Conservation (phyloP, 2,113 vertebrate species). For the pig (Sus scrofa) region DNA sequence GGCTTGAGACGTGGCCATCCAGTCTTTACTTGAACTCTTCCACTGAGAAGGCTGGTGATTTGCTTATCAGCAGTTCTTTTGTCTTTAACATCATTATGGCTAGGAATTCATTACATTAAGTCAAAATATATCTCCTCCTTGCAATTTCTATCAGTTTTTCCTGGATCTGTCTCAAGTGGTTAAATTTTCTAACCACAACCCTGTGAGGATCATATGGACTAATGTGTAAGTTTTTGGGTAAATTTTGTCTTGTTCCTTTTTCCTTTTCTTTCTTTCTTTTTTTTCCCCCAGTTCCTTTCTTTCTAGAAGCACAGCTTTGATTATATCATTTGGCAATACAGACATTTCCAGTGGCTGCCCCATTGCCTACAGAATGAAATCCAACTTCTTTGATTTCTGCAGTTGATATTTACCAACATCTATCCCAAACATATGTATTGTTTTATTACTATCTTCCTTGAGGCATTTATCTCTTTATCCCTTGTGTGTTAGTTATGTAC, state of each 20-base stretch:
- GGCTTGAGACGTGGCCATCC: background rate
- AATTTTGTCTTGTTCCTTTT: slow-evolving; percentile 11
- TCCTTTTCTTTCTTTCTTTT: background rate
- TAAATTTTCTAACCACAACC: background rate
- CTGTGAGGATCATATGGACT: background rate
- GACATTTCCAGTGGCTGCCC: background rate
- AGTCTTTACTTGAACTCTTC: background rate
- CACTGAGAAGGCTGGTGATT: background rate
- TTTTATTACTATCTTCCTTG: slow-evolving; percentile 11
- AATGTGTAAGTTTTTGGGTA: background rate
- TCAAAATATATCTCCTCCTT: slow-evolving; percentile 34
- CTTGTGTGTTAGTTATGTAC: background rate
- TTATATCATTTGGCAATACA: background rate
- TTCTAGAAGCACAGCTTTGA: background rate
- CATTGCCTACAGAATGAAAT: background rate
- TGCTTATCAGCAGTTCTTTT: background rate
- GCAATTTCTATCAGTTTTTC: background rate
- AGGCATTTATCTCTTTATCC: background rate
- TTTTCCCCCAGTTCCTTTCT: background rate
- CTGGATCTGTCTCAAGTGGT: background rate
- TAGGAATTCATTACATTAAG: slow-evolving; percentile 15
- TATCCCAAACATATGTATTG: background rate
- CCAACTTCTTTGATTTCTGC: slow-evolving; percentile 12
- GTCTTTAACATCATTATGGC: background rate
- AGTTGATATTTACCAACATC: background rate